phyloP scores from a whole-genome alignment of 2,888 invertebrate species.

The Aleiodes leptofemur region DNA sequence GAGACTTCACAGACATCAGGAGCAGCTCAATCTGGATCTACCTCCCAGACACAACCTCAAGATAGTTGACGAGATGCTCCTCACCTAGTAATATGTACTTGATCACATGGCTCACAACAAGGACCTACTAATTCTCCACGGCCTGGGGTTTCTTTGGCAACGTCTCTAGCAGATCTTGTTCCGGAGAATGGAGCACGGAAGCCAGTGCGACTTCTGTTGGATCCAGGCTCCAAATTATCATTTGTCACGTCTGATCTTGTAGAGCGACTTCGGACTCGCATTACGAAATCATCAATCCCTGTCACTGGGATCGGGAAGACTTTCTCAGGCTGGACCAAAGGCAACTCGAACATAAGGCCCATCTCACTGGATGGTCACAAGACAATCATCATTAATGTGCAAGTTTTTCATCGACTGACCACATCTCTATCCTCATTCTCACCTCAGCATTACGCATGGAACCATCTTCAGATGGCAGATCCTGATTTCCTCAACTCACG shows the following conservation, averaged over 20 bases:
- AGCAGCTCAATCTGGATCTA: no score
- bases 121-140: not conserved
- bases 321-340: slow-evolving; percentile 31
- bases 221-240: slow-evolving; percentile 48
- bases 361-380: slow-evolving; percentile 10
- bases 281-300: slow-evolving; percentile 29
- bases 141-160: not conserved
- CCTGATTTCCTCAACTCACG: slow-evolving; percentile 46
- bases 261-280: slow-evolving; percentile 9
- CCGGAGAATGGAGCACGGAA: not conserved
- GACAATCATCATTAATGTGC: slow-evolving; percentile 28
- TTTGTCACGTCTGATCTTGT: slow-evolving; percentile 38
- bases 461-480: slow-evolving; percentile 49
- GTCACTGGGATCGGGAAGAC: no score
- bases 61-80: no score
- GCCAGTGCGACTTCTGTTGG: slow-evolving; percentile 42
- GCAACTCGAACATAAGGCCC: slow-evolving; percentile 27
- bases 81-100: not conserved
- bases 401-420: slow-evolving; percentile 36
- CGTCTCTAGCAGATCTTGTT: slow-evolving; percentile 4
- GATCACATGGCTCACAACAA: not conserved
- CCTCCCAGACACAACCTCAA: no score
- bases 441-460: slow-evolving; percentile 27
- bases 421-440: slow-evolving; percentile 42
- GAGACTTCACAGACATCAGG: no score